Evolutionary conservation across 1,140 invertebrate species (phyloP).

Genomic region (Ostrea edulis): DNA sequence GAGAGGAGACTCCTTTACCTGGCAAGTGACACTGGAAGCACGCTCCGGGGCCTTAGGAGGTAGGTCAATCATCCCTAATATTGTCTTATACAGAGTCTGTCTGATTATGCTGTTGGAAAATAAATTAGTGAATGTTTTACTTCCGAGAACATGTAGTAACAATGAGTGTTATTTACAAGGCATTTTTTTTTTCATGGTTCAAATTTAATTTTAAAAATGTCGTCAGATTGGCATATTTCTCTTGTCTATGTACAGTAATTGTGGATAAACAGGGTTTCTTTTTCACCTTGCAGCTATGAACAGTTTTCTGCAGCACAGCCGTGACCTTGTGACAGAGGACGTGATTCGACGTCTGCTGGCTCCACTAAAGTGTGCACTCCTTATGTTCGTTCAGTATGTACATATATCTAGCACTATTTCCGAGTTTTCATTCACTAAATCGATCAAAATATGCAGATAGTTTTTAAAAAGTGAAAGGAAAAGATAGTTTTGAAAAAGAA

Average conservation of each 20-base stretch:
- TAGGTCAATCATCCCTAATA: slow-evolving; percentile 27
- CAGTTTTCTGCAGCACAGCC: slow-evolving; percentile 94
- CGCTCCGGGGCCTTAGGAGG: slow-evolving; percentile 94
- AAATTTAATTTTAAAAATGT: no score
- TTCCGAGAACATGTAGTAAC: no score
- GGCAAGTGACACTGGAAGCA: slow-evolving; percentile 98
- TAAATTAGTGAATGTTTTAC: no score
- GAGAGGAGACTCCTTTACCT: slow-evolving; percentile 98
- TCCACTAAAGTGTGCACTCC: slow-evolving; percentile 95
- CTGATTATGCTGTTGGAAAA: no score
- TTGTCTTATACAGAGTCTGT: background rate
- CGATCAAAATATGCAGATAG: background rate
- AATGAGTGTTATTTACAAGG: no score
- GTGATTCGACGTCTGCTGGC: slow-evolving; percentile 91
- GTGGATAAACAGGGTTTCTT: background rate
- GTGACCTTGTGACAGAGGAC: slow-evolving; percentile 92
- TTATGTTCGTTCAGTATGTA: slow-evolving; percentile 94
- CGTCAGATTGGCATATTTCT: no score
- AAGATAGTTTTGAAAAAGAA: background rate
- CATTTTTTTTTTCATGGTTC: no score
- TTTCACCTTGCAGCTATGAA: slow-evolving; percentile 84
- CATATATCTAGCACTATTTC: background rate
- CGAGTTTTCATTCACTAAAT: background rate
- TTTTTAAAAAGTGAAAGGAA: background rate
- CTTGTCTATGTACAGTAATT: no score